Conservation (phyloP, 2,113 vertebrate genomes). For the Neodontobutis hainanensis region DNA sequence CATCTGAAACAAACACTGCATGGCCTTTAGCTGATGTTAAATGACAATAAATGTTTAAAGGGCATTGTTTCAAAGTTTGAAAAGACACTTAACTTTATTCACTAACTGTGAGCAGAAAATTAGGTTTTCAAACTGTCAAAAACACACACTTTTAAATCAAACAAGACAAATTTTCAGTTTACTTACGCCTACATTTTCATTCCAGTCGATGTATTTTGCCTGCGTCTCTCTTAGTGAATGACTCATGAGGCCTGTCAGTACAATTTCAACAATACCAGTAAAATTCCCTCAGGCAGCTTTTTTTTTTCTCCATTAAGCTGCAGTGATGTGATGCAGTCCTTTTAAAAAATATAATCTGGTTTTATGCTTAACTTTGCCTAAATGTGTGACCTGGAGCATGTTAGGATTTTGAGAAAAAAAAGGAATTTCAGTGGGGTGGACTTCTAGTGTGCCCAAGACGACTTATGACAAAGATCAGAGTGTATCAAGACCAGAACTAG, state of each 20-base stretch:
- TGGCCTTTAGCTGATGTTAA: slow-evolving; percentile 7
- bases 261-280: slow-evolving; percentile 9
- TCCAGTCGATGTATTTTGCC: slow-evolving; percentile 4
- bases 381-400: not conserved
- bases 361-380: slow-evolving; percentile 12
- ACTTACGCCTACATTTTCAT: not conserved
- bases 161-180: too few species aligned
- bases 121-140: not conserved
- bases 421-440: too few species aligned
- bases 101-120: slow-evolving; percentile 6
- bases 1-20: too few species aligned
- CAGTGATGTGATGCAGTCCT: not conserved
- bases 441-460: too few species aligned
- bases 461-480: too few species aligned
- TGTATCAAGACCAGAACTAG: too few species aligned
- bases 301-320: slow-evolving; percentile 8
- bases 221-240: not conserved
- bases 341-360: slow-evolving; percentile 15
- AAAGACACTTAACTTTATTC: slow-evolving; percentile 22
- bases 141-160: too few species aligned
- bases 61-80: not conserved
- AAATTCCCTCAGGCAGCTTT: slow-evolving; percentile 13
- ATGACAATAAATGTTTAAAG: slow-evolving; percentile 13
- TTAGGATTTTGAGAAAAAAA: too few species aligned
- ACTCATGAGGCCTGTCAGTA: not conserved